phyloP scores from a whole-genome alignment of 92 coral and sea anemone species.

The Palythoa heliodiscus region DNA sequence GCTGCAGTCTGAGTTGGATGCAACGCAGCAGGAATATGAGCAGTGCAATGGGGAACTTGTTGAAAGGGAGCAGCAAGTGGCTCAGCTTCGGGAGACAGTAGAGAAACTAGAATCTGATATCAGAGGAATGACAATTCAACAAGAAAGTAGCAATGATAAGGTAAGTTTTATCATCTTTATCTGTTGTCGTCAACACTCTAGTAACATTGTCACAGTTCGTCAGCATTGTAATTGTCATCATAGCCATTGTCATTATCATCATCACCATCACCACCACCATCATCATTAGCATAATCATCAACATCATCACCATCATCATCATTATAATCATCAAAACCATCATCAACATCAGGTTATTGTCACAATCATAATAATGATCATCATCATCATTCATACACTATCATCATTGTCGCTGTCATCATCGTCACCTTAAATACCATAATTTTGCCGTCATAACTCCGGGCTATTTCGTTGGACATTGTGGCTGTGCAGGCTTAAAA shows the following conservation, averaged over 20 bases:
- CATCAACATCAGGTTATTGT: neutral
- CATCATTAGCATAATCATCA: neutral
- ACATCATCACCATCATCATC: neutral
- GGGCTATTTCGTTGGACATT: too few relatives aligned
- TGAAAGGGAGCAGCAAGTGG: constrained; percentile 70
- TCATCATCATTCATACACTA: neutral
- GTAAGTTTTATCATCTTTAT: constrained; percentile 14
- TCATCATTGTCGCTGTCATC: neutral
- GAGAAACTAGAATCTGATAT: constrained; percentile 63
- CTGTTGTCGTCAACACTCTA: neutral
- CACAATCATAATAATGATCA: neutral
- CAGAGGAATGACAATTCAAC: constrained; percentile 61
- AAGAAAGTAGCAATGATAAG: constrained; percentile 69
- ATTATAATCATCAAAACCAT: neutral
- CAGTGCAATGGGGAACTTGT: constrained; percentile 72
- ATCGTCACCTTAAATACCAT: neutral
- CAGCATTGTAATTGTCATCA: neutral
- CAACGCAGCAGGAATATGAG: constrained; percentile 90
- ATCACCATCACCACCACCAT: neutral
- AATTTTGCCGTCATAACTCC: neutral
- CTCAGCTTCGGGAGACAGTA: constrained; percentile 64
- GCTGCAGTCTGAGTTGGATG: constrained; percentile 92
- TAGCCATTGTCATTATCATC: neutral
- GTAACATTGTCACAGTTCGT: neutral
- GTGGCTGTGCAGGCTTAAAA: too few relatives aligned